Evolutionary conservation across 2,888 invertebrate genomes (phyloP), one percentile per base, ranked within the genome.

Genomic region (Drosophila pseudotalamancana): DNA sequence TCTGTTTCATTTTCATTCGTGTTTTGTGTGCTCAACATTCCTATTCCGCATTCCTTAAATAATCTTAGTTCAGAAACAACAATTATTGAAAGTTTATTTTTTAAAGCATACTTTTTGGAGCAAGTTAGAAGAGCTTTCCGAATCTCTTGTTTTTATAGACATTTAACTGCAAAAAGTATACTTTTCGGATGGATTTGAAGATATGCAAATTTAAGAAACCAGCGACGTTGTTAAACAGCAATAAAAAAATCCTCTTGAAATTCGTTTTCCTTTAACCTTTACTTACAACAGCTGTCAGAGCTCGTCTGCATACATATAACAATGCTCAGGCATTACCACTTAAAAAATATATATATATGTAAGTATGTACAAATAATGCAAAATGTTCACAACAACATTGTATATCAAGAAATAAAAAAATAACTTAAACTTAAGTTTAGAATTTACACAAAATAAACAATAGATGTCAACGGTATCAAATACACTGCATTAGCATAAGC

Each of bases 401-500:
- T 48, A 25, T 46, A 29, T 16, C 5, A 14, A 53, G 46, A 59
- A 63, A 42, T 34, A 48, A 37, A 25, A 16, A 46, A 29, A 50
- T 40, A 23, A 51, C 61, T 12, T 9, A 25, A 31, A 43, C 18
- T 29, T 45, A 35, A 55, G 35, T 27, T 34, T 57, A 35, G 45
- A 57, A 53, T 54, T 25, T 32, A 53, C 32, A 68, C 40, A 53
- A 49, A n/a, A 66, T 31, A 51, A 61, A 29, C 54, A 37, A 61
- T 31, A 48, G 61, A 76, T 55, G 59, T 57, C 54, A 68, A 64
- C 61, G 59, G 48, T 62, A 55, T 72, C 66, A 71, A 64, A 48
- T 64, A 80, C 31, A 71, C 60, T 61, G 70, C 70, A 82, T 79
- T 79, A 76, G 71, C 78, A 79, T 82, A 82, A 82, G 70, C 70